Conservation (phyloP, 2,797 vertebrate genomes). For the Epinephelus awoara region DNA sequence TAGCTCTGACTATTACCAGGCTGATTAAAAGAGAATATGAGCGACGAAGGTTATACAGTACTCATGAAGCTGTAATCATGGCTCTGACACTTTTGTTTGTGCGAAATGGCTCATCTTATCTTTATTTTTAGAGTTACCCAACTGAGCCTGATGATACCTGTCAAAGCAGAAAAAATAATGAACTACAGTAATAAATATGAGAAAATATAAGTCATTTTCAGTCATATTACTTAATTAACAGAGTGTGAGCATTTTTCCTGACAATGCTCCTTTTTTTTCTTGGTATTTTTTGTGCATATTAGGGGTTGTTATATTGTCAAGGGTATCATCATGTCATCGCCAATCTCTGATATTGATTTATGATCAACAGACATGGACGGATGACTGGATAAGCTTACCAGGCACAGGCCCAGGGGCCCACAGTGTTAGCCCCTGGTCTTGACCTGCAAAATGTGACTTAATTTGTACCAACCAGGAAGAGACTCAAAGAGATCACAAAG, state of each 20-base stretch:
- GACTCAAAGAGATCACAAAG: too few species aligned
- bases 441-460: too few species aligned
- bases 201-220: background rate
- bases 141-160: background rate
- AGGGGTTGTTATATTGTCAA: background rate
- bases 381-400: too few species aligned
- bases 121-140: background rate
- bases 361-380: too few species aligned
- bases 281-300: background rate
- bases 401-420: too few species aligned
- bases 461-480: too few species aligned
- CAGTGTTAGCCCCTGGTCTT: too few species aligned
- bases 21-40: constrained; percentile 24
- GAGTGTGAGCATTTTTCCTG: background rate
- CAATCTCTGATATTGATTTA: too few species aligned
- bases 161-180: background rate
- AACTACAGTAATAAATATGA: background rate
- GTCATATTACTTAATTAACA: background rate
- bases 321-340: too few species aligned
- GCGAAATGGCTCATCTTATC: background rate
- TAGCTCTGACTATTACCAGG: background rate
- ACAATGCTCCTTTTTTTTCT: background rate
- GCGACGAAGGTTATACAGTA: constrained; percentile 4
- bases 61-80: constrained; percentile 1
- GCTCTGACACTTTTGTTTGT: background rate